Conservation (phyloP, 2,113 vertebrate species). For the Rhea pennata region DNA sequence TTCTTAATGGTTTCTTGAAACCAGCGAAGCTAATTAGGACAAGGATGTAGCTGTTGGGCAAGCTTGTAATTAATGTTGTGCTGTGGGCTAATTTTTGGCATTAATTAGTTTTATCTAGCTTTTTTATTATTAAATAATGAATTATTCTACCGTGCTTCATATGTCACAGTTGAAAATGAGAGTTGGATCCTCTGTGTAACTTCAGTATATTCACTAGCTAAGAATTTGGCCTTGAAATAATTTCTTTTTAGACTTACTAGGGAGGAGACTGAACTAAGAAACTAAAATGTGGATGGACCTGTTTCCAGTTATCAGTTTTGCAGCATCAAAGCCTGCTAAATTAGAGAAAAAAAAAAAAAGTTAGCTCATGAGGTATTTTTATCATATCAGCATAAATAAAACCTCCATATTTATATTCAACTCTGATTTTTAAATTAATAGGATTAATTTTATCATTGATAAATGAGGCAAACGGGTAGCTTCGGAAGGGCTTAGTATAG, state of each 20-base stretch:
- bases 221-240: not conserved
- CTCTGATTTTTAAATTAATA: not conserved
- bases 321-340: conserved; percentile 3
- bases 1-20: conserved; percentile 11
- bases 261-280: not conserved
- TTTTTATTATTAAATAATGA: conserved; percentile 10
- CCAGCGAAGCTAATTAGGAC: not conserved
- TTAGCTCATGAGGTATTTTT: not conserved
- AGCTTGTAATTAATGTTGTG: conserved; percentile 31
- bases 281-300: not conserved
- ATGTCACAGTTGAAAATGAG: not conserved
- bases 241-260: not conserved
- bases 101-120: conserved; percentile 34
- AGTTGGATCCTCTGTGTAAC: not conserved
- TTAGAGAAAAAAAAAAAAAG: not conserved
- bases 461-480: not conserved
- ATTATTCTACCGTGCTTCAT: conserved; percentile 1
- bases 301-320: conserved; percentile 23
- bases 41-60: conserved; percentile 22
- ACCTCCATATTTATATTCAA: not conserved
- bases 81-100: conserved; percentile 37
- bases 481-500: not conserved
- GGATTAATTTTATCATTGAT: not conserved
- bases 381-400: not conserved
- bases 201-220: not conserved